phyloP scores from a whole-genome alignment of 1,140 invertebrate species.

The Habropoda laboriosa region DNA sequence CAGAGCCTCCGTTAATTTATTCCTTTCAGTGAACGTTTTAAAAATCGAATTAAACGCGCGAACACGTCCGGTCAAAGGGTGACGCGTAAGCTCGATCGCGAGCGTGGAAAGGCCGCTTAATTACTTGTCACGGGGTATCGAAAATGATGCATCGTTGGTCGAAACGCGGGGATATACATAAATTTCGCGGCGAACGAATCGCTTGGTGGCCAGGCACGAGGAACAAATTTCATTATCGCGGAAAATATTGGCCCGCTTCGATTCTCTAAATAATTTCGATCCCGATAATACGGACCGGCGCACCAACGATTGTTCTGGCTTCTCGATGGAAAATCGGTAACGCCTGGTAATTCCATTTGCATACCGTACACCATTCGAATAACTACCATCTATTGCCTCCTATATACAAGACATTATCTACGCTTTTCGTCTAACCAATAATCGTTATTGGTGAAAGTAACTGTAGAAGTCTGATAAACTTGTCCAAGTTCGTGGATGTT shows the following conservation, averaged over 20 bases:
- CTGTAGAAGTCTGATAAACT: too few species aligned
- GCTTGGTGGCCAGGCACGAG: not conserved
- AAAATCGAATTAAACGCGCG: conserved; percentile 36
- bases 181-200: conserved; percentile 14
- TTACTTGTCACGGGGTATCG: conserved; percentile 32
- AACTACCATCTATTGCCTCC: too few species aligned
- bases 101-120: conserved; percentile 6
- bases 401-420: too few species aligned
- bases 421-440: not conserved
- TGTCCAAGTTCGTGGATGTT: too few species aligned
- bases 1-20: conserved; percentile 6
- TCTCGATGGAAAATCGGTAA: conserved; percentile 4
- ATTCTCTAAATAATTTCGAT: conserved; percentile 28
- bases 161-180: conserved; percentile 44
- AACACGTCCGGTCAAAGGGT: not conserved
- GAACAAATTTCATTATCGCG: conserved; percentile 32
- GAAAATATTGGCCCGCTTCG: conserved; percentile 26
- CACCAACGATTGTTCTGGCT: not conserved
- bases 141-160: conserved; percentile 40
- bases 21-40: not conserved
- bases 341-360: conserved; percentile 16
- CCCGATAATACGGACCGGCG: not conserved
- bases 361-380: not conserved
- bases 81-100: not conserved
- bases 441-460: not conserved